A percentile compares a stretch with the other conserved stretches of the same genome.
Evolutionary conservation across 1,140 invertebrate genomes (phyloP).

Genomic region (Drosophila busckii): DNA sequence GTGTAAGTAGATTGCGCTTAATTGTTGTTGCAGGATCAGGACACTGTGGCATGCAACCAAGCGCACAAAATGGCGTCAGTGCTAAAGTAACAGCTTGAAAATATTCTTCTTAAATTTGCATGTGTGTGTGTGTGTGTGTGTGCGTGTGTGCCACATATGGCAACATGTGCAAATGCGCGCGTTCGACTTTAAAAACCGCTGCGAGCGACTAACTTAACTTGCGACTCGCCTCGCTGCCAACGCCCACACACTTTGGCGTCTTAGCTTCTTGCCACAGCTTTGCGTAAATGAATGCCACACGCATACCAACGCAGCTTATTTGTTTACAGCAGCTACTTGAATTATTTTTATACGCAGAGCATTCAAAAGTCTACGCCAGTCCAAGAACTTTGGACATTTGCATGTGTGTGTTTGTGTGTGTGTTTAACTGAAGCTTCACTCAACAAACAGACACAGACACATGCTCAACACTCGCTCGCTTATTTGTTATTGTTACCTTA

Average conservation of each 20-base stretch:
- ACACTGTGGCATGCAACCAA: slow-evolving; percentile 30
- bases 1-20: slow-evolving; percentile 33
- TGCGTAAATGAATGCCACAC: slow-evolving; percentile 61
- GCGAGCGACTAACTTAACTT: slow-evolving; percentile 26
- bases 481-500: slow-evolving; percentile 75
- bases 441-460: slow-evolving; percentile 17
- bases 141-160: slow-evolving; percentile 36
- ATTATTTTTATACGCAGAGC: too few relatives aligned
- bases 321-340: too few relatives aligned
- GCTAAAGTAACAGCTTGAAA: slow-evolving; percentile 50
- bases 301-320: slow-evolving; percentile 46
- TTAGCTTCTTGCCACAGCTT: slow-evolving; percentile 61
- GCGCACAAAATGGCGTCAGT: slow-evolving; percentile 44
- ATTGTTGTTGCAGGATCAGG: slow-evolving; percentile 43
- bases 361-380: too few relatives aligned
- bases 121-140: slow-evolving; percentile 21
- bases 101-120: slow-evolving; percentile 38
- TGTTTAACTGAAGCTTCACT: slow-evolving; percentile 11
- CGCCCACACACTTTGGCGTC: slow-evolving; percentile 20
- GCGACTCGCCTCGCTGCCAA: slow-evolving; percentile 35
- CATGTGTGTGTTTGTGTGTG: slow-evolving; percentile 43
- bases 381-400: slow-evolving; percentile 50
- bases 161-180: slow-evolving; percentile 62
- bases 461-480: slow-evolving; percentile 6
- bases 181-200: slow-evolving; percentile 57